phyloP scores from a whole-genome alignment of 1,140 invertebrate genomes.

The Drosophila persimilis region DNA sequence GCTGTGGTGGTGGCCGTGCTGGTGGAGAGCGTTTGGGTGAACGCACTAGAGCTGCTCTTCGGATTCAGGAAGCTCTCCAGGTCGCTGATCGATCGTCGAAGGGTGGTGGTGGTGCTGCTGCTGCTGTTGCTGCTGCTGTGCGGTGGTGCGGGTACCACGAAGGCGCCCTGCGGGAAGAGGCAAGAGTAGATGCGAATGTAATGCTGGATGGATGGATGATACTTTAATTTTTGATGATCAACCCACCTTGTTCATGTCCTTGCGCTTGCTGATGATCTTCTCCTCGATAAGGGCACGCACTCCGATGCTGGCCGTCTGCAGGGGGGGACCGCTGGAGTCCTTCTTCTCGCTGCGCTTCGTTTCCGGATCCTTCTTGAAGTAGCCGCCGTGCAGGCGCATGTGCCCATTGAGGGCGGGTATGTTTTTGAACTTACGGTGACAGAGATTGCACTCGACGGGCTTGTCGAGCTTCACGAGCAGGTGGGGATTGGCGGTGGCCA shows the following conservation, averaged over 20 bases:
- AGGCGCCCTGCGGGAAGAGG: constrained; percentile 64
- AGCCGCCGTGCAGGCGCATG: constrained; percentile 97
- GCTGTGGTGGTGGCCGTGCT: constrained; percentile 57
- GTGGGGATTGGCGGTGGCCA: constrained; percentile 80
- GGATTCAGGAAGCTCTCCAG: constrained; percentile 78
- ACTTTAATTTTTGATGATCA: not conserved
- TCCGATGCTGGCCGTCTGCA: constrained; percentile 94
- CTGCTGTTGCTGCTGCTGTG: constrained; percentile 33
- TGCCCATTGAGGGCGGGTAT: constrained; percentile 98
- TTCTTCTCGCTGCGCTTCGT: constrained; percentile 94
- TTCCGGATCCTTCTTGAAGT: constrained; percentile 97
- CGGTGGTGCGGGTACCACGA: constrained; percentile 81
- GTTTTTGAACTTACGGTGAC: constrained; percentile 97
- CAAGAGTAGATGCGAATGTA: not conserved
- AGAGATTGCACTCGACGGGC: constrained; percentile 96
- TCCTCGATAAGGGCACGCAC: constrained; percentile 94
- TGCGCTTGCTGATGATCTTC: constrained; percentile 93
- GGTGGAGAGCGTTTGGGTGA: constrained; percentile 45
- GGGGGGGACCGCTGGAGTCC: constrained; percentile 89
- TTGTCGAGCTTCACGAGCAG: constrained; percentile 86
- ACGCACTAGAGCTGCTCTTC: constrained; percentile 49
- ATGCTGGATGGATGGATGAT: not conserved
- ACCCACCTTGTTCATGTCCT: constrained; percentile 79
- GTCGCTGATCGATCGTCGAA: constrained; percentile 76
- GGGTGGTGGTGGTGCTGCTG: constrained; percentile 40